These are phyloP conservation scores for Himalopsyche anomala DNA, from an alignment of 2,888 invertebrate species.

Conservation along the genomic window DNA sequence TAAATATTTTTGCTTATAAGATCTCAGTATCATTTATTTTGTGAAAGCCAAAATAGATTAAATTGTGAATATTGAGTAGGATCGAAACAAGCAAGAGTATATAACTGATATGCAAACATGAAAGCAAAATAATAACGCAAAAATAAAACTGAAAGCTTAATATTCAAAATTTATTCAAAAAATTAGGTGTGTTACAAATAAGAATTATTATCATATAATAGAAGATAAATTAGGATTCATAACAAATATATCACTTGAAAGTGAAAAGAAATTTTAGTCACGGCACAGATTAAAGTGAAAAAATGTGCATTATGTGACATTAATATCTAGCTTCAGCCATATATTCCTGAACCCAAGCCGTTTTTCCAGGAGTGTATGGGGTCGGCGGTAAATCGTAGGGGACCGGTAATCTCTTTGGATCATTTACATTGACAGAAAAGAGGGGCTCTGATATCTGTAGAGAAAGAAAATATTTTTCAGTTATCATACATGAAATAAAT, in stretches of 20 bases:
- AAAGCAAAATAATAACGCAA: no score
- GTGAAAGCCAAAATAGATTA: no score
- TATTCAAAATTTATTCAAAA: no score
- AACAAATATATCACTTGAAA: background rate
- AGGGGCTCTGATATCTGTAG: slow-evolving; percentile 79
- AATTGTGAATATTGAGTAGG: no score
- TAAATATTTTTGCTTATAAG: no score
- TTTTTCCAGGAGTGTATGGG: slow-evolving; percentile 82
- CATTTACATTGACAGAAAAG: slow-evolving; percentile 75
- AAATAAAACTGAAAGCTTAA: no score
- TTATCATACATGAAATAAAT: no score
- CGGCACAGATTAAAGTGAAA: background rate
- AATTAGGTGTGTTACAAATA: no score
- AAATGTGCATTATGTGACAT: background rate
- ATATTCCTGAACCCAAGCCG: slow-evolving; percentile 83
- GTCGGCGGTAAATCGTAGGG: slow-evolving; percentile 90
- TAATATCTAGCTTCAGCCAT: slow-evolving; percentile 67
- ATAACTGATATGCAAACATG: no score
- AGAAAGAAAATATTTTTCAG: slow-evolving; percentile 28
- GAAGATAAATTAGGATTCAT: background rate
- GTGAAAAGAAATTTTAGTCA: background rate
- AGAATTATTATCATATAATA: no score
- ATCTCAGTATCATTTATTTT: no score
- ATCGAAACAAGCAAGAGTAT: no score
- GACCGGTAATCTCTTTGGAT: slow-evolving; percentile 77